A percentile compares a stretch with the other conserved stretches of the same genome.
Evolutionary conservation across 1,140 invertebrate species (phyloP).

Genomic region (Telenomus remus): DNA sequence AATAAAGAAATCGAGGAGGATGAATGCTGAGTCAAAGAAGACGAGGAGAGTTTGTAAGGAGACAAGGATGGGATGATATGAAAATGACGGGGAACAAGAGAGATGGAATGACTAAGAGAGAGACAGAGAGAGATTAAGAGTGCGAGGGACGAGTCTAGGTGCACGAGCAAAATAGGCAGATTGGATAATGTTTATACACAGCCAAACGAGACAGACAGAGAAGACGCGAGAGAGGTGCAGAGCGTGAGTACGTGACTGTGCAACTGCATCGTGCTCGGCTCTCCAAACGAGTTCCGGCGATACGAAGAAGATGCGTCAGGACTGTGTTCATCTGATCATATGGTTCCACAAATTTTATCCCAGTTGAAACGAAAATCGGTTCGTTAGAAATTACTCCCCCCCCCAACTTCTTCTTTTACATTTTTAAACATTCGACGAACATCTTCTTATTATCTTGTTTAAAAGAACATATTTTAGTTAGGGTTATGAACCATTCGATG

Average conservation of each 20-base stretch:
- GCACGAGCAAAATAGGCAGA: conserved; percentile 37
- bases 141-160: conserved; percentile 22
- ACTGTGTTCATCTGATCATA: conserved; percentile 28
- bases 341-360: conserved; percentile 22
- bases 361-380: not conserved
- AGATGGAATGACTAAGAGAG: not conserved
- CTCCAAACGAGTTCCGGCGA: conserved; percentile 61
- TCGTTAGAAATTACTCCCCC: no score
- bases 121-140: not conserved
- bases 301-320: conserved; percentile 33
- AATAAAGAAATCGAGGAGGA: conserved; percentile 43
- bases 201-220: conserved; percentile 14
- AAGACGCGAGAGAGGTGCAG: conserved; percentile 9
- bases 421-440: no score
- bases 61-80: conserved; percentile 11
- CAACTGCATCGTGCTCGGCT: conserved; percentile 62
- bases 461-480: no score
- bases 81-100: not conserved
- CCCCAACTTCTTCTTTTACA: not conserved
- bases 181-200: conserved; percentile 45
- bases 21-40: conserved; percentile 31
- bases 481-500: no score
- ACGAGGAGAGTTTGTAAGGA: conserved; percentile 15
- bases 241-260: conserved; percentile 63
- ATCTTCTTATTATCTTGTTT: no score